These are phyloP conservation scores for Meriones unguiculatus DNA, from an alignment of 2,113 vertebrate species.

Conservation along the genomic window DNA sequence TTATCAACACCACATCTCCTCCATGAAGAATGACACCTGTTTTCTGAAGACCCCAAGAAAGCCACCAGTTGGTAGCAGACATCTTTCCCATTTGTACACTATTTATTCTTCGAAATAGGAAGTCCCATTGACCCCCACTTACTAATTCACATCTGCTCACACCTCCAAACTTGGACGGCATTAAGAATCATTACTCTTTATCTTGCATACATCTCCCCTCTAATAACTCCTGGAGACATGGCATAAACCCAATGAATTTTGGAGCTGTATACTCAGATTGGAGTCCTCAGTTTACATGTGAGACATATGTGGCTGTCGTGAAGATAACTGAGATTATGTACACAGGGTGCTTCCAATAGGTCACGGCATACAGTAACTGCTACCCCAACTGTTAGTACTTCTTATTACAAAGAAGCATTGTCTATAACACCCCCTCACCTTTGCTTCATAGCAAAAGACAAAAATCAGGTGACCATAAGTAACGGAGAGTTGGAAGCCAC, in stretches of 20 bases:
- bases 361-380: too few relatives aligned
- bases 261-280: background rate
- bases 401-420: background rate
- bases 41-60: background rate
- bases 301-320: background rate
- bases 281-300: background rate
- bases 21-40: background rate
- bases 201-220: background rate
- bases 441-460: background rate
- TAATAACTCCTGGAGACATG: background rate
- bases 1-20: background rate
- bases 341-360: background rate
- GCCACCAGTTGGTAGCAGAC: background rate
- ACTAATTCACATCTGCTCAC: background rate
- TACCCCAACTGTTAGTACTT: background rate
- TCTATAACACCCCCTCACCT: background rate
- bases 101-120: background rate
- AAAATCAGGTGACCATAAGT: background rate
- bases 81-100: background rate
- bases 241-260: background rate
- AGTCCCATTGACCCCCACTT: background rate
- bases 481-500: background rate
- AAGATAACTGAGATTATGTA: background rate
- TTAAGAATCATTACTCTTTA: background rate
- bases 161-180: background rate